Percentiles rank a stretch among this genome's conserved stretches.
These are phyloP conservation scores for Eupithecia inturbata DNA, from an alignment of 2,888 invertebrate species.

Conservation along the genomic window DNA sequence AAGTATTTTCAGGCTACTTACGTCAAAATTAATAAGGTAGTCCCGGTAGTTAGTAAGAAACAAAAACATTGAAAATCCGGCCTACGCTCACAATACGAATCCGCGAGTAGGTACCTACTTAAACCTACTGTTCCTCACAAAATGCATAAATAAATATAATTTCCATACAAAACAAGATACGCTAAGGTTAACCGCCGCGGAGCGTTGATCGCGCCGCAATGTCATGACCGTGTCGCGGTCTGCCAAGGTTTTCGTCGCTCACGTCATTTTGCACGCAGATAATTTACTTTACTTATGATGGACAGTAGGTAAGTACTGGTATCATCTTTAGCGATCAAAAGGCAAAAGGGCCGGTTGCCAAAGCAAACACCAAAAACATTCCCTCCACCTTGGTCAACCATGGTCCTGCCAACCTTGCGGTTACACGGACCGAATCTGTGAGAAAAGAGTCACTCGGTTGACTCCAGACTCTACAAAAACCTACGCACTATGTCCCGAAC, in stretches of 20 bases:
- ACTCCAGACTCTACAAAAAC: too few relatives aligned
- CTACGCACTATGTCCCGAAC: too few relatives aligned
- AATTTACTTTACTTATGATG: slow-evolving; percentile 6
- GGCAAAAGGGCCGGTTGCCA: neutral
- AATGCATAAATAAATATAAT: slow-evolving; percentile 20
- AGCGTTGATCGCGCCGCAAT: slow-evolving; percentile 46
- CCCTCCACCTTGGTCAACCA: too few relatives aligned
- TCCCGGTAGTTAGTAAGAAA: too few relatives aligned
- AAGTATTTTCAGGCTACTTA: too few relatives aligned
- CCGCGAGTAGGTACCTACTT: neutral
- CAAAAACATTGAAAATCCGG: too few relatives aligned
- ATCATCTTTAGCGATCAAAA: neutral
- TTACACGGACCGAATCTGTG: too few relatives aligned
- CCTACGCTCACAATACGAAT: neutral
- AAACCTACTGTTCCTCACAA: neutral
- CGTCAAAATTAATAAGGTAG: too few relatives aligned
- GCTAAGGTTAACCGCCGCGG: slow-evolving; percentile 15
- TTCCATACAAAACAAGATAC: slow-evolving; percentile 26
- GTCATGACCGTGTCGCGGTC: slow-evolving; percentile 35
- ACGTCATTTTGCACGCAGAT: slow-evolving; percentile 10
- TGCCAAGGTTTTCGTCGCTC: slow-evolving; percentile 22
- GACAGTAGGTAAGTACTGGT: neutral
- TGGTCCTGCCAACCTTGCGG: too few relatives aligned
- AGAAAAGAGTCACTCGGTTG: too few relatives aligned
- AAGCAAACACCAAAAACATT: too few relatives aligned